Percentiles rank a stretch among this genome's conserved stretches.
Conservation (phyloP, 2,113 vertebrate species). For the Ophiodon elongatus region DNA sequence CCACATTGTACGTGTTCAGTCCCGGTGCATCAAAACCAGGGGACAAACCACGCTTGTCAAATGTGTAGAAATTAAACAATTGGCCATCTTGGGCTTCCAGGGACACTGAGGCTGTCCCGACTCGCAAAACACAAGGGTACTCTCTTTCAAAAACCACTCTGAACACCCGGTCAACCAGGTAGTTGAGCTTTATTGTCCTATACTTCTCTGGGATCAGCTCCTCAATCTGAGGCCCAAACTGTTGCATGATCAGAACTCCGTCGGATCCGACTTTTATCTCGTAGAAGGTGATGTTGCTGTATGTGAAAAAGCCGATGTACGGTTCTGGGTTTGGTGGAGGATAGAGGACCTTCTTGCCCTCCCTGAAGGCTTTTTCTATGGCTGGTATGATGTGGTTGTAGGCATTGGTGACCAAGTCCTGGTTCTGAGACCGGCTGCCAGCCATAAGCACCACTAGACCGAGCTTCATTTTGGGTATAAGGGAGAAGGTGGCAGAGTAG, state of each 20-base stretch:
- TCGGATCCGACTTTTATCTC: conserved; percentile 88
- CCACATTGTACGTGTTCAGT: conserved; percentile 92
- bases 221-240: conserved; percentile 94
- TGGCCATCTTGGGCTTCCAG: conserved; percentile 93
- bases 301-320: conserved; percentile 92
- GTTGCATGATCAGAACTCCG: conserved; percentile 91
- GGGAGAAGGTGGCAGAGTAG: conserved; percentile 92
- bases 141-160: conserved; percentile 91
- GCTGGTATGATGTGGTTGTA: conserved; percentile 90
- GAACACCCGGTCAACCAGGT: conserved; percentile 91
- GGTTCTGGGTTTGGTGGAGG: conserved; percentile 87
- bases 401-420: conserved; percentile 85
- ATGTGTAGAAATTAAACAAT: conserved; percentile 91
- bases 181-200: conserved; percentile 90
- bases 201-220: conserved; percentile 90
- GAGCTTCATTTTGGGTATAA: conserved; percentile 90
- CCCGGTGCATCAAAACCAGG: conserved; percentile 93
- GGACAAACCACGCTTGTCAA: conserved; percentile 87
- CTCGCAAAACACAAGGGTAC: conserved; percentile 90
- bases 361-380: conserved; percentile 90
- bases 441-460: conserved; percentile 93
- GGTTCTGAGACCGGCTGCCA: conserved; percentile 85
- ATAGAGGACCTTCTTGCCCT: conserved; percentile 76
- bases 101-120: conserved; percentile 89
- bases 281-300: conserved; percentile 92